These are phyloP conservation scores for Phallusia fumigata DNA, from an alignment of 23 tunicate species.

Conservation along the genomic window DNA sequence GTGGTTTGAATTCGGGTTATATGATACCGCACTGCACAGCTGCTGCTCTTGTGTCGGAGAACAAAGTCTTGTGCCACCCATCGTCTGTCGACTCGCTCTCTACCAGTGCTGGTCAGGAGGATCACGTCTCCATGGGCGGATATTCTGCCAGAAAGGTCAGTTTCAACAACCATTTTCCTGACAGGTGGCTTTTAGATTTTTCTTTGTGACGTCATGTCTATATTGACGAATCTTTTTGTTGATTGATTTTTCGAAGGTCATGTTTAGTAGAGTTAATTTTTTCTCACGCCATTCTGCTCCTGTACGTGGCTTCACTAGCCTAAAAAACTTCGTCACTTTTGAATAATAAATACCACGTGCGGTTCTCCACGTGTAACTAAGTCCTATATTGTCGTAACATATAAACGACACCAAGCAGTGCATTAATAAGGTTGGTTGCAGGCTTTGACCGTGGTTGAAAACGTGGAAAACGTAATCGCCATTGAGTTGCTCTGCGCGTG, in stretches of 20 bases:
- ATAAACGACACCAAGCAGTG: background rate
- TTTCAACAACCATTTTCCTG: too few relatives aligned
- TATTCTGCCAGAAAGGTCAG: slow-evolving; percentile 95
- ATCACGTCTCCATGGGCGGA: slow-evolving; percentile 99
- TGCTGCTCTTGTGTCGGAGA: slow-evolving; percentile 92
- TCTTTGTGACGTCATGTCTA: too few relatives aligned
- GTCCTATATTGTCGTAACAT: too few relatives aligned
- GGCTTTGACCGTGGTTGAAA: slow-evolving; percentile 79
- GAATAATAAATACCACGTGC: too few relatives aligned
- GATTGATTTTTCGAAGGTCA: too few relatives aligned
- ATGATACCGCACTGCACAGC: slow-evolving; percentile 98
- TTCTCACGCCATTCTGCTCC: too few relatives aligned
- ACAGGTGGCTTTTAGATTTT: too few relatives aligned
- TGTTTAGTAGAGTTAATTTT: too few relatives aligned
- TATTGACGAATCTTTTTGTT: too few relatives aligned
- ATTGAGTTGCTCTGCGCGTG: slow-evolving; percentile 97
- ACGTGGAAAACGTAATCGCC: slow-evolving; percentile 88
- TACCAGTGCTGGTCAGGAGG: slow-evolving; percentile 97
- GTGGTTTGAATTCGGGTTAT: slow-evolving; percentile 90
- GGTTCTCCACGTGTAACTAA: too few relatives aligned
- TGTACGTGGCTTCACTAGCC: too few relatives aligned
- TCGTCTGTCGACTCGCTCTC: slow-evolving; percentile 90
- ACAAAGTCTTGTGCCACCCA: slow-evolving; percentile 89
- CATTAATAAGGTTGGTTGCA: background rate
- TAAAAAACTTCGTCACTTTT: too few relatives aligned